phyloP scores from a whole-genome alignment of 2,888 invertebrate species.

The Zaprionus obscuricornis region DNA sequence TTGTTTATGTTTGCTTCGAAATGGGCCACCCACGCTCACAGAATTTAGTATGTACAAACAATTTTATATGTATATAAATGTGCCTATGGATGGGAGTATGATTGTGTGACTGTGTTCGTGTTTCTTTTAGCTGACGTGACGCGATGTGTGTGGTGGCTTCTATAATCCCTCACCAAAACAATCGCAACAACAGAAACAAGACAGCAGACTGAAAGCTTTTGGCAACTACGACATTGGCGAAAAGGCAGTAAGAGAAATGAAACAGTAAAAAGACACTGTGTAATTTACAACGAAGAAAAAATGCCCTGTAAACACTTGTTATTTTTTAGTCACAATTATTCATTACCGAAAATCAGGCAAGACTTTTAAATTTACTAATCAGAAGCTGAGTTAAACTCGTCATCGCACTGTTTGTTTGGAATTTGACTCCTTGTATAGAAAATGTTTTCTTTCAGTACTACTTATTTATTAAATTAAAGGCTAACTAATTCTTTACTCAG shows the following conservation, averaged over 20 bases:
- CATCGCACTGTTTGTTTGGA: no score
- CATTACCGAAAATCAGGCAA: no score
- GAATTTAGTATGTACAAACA: not conserved
- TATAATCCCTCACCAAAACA: slow-evolving; percentile 32
- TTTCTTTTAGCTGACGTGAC: slow-evolving; percentile 54
- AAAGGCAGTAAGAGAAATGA: slow-evolving; percentile 21
- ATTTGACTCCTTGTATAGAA: no score
- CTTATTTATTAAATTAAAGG: no score
- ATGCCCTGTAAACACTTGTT: no score
- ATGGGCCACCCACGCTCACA: slow-evolving; percentile 58
- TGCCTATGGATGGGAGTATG: slow-evolving; percentile 18
- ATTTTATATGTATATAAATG: not conserved
- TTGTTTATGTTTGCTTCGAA: slow-evolving; percentile 4
- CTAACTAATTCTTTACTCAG: no score
- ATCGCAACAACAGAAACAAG: slow-evolving; percentile 21
- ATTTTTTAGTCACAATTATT: no score
- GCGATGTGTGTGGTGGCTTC: slow-evolving; percentile 53
- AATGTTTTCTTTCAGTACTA: no score
- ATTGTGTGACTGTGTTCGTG: slow-evolving; percentile 11
- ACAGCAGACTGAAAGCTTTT: slow-evolving; percentile 50
- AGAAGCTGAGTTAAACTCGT: no score
- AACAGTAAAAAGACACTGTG: slow-evolving; percentile 24
- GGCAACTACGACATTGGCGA: slow-evolving; percentile 37
- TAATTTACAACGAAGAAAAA: not conserved
- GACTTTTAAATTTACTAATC: no score